Evolutionary conservation across 1,140 invertebrate species (phyloP), one percentile per base, ranked within the genome.

Genomic region (Pseudomyrmex flavicornis): DNA sequence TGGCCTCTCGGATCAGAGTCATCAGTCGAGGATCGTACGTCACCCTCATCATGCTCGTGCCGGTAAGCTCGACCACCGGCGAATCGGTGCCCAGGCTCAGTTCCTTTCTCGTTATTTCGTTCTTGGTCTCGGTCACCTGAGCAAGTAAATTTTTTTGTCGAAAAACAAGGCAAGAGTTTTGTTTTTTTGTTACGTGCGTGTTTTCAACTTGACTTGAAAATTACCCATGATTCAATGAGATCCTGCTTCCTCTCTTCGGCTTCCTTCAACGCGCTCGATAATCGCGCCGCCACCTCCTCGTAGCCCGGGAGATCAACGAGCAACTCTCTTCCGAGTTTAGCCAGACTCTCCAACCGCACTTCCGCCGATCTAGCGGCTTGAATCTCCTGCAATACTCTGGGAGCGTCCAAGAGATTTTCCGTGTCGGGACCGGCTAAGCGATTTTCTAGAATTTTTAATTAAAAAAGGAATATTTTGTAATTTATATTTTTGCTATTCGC

Each of bases 21-120:
- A 98, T 96, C 56, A 99, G 92, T 76, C 96, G 95, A 3, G 97
- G 96, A 86, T 98, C 97, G 92, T 98, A 99, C 88, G 97, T 98
- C 0, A 99, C 98, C 73, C 96, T 95, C 95, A 99, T 97, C 83
- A 98, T 94, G 65, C 93, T 95, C 2, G 91, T 91, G 1, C 91
- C 92, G 2, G 94, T 95, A 68, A 96, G 92, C 79, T 95, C 95
- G 13, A 96, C 95, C 2, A 96, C 95, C 0, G 95, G 93, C n/a
- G 94, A 95, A 77, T 95, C 95, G 0, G 93, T 91, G 2, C 95
- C 93, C 1, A 96, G 88, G 5, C 94, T 93, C 2, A 96, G 88
- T 7, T 94, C 91, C 7, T 92, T 92, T 7, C 72, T 91, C 0
- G 85, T 62, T 1, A 94, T 90, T 0, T 94, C 93, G 1, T 94